Evolutionary conservation across 2,888 invertebrate genomes (phyloP), one percentile per base, ranked within the genome.

Genomic region (Brenthis hecate): DNA sequence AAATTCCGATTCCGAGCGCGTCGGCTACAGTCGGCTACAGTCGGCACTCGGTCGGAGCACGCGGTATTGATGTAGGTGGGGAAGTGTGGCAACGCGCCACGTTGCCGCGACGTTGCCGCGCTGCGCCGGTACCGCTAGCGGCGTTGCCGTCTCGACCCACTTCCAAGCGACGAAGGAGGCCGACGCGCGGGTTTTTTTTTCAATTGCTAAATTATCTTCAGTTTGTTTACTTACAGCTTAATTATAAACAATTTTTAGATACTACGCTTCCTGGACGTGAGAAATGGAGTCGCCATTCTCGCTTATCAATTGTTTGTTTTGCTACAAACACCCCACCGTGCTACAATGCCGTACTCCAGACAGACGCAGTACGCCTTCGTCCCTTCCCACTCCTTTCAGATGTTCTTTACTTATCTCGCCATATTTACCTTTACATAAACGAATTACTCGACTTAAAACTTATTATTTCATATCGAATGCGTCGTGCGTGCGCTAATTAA

Each of bases 81-180:
- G 55, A 71, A 68, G 70, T 48, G 73, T 72, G 76, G 75, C 78
- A 76, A 75, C 76, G 57, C 73, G 75, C 75, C 76, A 77, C 77
- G 87, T 85, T 87, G 88, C 86, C 88, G 84, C 81, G 61, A 77
- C 77, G 87, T 85, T 87, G 88, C 87, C 88, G 84, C 81, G 57
- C 53, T 36, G 14, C 51, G 62, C 78, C 83, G 81, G 84, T 82
- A 84, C 85, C 86, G 83, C 79, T 84, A 77, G 88, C 87, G 85
- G 79, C 79, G 91, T 88, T 90, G 91, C 88, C 91, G 78, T 70
- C 73, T 77, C 85, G 86, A 74, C 77, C 77, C 76, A 77, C 76
- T 77, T 76, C 71, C 73, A 71, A 66, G 66, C 72, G 74, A 73
- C 76, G 74, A 75, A 73, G 70, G 71, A 66, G 69, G 65, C 66